Evolutionary conservation across 2,888 invertebrate genomes (phyloP).

Genomic region (Tuberolachnus salignus): DNA sequence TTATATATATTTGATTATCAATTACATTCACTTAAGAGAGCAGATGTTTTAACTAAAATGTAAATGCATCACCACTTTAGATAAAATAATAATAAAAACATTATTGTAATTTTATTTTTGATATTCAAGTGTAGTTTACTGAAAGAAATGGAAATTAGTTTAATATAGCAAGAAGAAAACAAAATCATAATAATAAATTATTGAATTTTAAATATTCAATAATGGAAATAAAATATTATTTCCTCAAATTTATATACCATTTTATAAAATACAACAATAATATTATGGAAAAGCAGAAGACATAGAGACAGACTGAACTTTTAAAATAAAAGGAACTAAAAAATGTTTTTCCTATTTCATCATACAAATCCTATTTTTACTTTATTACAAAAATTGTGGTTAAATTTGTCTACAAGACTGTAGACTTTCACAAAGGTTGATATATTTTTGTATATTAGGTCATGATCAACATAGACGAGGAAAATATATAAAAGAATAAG

Average conservation of each 20-base stretch:
- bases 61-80: not conserved
- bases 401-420: constrained; percentile 5
- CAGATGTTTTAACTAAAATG: not conserved
- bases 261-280: constrained; percentile 31
- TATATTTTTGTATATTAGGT: not conserved
- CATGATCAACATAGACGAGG: not conserved
- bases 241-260: constrained; percentile 20
- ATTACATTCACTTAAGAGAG: no score
- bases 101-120: not conserved
- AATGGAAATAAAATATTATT: constrained; percentile 17
- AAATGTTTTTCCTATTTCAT: constrained; percentile 10
- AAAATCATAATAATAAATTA: constrained; percentile 26
- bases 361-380: constrained; percentile 19
- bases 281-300: constrained; percentile 16
- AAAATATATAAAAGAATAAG: constrained; percentile 25
- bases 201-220: constrained; percentile 28
- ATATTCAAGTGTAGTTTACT: not conserved
- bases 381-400: constrained; percentile 29
- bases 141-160: constrained; percentile 17
- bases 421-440: not conserved
- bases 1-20: no score
- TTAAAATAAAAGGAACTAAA: constrained; percentile 38
- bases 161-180: constrained; percentile 21
- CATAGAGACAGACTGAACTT: constrained; percentile 16
- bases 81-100: no score